These are phyloP conservation scores for Halocynthia aurantium DNA, from an alignment of 23 tunicate species.

Conservation along the genomic window DNA sequence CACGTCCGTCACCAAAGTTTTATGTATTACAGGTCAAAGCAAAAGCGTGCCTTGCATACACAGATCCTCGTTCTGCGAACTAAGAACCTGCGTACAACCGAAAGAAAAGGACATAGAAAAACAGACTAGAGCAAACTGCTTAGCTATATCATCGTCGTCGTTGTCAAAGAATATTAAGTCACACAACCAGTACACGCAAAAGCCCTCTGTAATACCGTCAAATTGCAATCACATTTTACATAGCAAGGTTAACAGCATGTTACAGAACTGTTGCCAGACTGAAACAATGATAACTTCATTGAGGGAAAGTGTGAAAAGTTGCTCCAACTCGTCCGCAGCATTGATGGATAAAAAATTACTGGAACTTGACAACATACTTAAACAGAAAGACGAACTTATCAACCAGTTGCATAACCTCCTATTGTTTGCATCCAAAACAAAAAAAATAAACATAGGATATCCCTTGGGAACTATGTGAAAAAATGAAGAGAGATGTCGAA, in stretches of 20 bases:
- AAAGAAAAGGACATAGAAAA: neutral
- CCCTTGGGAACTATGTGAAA: too few relatives aligned
- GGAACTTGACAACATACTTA: neutral
- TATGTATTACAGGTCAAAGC: neutral
- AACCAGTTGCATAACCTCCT: neutral
- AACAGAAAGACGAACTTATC: slow-evolving; percentile 5
- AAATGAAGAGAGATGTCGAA: too few relatives aligned
- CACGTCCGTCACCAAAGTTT: neutral
- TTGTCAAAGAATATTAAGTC: neutral
- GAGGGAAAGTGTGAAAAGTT: neutral
- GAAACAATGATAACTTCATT: slow-evolving; percentile 1
- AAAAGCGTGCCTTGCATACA: neutral
- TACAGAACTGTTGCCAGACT: neutral
- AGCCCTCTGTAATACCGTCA: too few relatives aligned
- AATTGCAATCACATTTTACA: neutral
- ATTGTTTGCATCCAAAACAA: neutral
- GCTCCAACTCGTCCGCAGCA: neutral
- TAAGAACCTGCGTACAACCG: neutral
- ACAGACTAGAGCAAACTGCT: neutral
- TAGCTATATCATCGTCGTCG: neutral
- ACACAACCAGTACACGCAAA: too few relatives aligned
- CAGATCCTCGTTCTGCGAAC: too few relatives aligned
- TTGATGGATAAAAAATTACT: slow-evolving; percentile 1
- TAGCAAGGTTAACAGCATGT: neutral
- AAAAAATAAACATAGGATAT: too few relatives aligned